These are phyloP conservation scores for Pogonophryne albipinna DNA, from an alignment of 2,797 vertebrate species.

Conservation along the genomic window DNA sequence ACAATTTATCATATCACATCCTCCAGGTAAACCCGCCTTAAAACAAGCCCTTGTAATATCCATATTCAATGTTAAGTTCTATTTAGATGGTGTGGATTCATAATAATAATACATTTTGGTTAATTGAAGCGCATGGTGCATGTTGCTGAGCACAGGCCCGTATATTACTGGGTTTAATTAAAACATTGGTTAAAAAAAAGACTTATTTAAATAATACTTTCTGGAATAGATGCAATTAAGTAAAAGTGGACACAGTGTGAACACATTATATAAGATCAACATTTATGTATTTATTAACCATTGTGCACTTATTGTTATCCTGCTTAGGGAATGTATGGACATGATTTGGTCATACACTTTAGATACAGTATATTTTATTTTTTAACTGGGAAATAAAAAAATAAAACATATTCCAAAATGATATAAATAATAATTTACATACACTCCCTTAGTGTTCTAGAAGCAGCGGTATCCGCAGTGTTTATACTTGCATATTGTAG, in stretches of 20 bases:
- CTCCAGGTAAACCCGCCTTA: too few relatives aligned
- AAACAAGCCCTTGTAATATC: not conserved
- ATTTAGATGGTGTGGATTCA: not conserved
- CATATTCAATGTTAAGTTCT: slow-evolving; percentile 21
- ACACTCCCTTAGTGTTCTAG: not conserved
- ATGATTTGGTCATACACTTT: too few relatives aligned
- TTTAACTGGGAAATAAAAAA: too few relatives aligned
- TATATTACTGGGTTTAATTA: not conserved
- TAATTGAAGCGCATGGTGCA: slow-evolving; percentile 5
- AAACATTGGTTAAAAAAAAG: not conserved
- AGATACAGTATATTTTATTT: not conserved
- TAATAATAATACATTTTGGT: not conserved
- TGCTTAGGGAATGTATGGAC: not conserved
- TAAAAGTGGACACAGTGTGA: too few relatives aligned
- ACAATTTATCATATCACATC: too few relatives aligned
- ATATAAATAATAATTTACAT: not conserved
- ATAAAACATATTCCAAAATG: too few relatives aligned
- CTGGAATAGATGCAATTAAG: not conserved
- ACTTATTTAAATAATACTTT: not conserved
- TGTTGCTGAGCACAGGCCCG: not conserved
- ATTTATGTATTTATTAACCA: not conserved
- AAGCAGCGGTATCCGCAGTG: not conserved
- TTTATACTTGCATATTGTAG: not conserved
- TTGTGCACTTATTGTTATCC: not conserved
- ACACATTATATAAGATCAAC: not conserved